Evolutionary conservation across 2,888 invertebrate species (phyloP).

Genomic region (Uloborus plumipes): DNA sequence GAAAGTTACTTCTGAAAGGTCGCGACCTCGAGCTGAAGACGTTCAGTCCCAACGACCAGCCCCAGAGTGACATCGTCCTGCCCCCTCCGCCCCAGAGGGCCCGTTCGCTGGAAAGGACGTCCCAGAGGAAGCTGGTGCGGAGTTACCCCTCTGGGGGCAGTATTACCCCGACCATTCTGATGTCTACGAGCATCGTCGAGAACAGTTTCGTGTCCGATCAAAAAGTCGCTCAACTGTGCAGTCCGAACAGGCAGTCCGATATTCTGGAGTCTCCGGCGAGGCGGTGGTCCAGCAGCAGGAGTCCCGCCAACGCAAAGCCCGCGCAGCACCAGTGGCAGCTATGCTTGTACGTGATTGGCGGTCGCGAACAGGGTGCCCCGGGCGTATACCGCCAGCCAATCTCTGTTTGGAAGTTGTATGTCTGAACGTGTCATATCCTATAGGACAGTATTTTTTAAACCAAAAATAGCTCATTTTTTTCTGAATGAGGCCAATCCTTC

Average conservation of each 20-base stretch:
- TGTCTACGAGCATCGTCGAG: constrained; percentile 51
- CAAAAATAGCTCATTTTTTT: neutral
- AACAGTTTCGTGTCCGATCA: constrained; percentile 45
- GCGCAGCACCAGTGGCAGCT: constrained; percentile 71
- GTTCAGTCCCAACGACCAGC: constrained; percentile 39
- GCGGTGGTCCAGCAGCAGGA: constrained; percentile 63
- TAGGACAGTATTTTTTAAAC: too few species aligned
- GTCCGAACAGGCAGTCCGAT: constrained; percentile 16
- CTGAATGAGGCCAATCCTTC: neutral
- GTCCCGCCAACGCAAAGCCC: constrained; percentile 47
- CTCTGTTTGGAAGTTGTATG: constrained; percentile 83
- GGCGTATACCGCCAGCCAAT: constrained; percentile 83
- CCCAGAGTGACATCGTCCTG: constrained; percentile 28
- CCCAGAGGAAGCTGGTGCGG: constrained; percentile 54
- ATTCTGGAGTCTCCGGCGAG: constrained; percentile 40
- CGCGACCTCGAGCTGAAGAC: constrained; percentile 62
- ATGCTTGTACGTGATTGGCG: constrained; percentile 82
- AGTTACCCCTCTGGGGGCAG: constrained; percentile 57
- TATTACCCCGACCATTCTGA: constrained; percentile 45
- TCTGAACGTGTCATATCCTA: constrained; percentile 52
- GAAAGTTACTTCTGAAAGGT: constrained; percentile 32
- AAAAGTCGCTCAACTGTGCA: constrained; percentile 1
- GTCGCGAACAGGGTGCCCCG: constrained; percentile 83
- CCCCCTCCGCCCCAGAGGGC: constrained; percentile 57
- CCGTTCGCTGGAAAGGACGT: constrained; percentile 63